A percentile compares a stretch with the other conserved stretches of the same genome.
Evolutionary conservation across 2,113 vertebrate species (phyloP).

Genomic region (Phrynocephalus versicolor): DNA sequence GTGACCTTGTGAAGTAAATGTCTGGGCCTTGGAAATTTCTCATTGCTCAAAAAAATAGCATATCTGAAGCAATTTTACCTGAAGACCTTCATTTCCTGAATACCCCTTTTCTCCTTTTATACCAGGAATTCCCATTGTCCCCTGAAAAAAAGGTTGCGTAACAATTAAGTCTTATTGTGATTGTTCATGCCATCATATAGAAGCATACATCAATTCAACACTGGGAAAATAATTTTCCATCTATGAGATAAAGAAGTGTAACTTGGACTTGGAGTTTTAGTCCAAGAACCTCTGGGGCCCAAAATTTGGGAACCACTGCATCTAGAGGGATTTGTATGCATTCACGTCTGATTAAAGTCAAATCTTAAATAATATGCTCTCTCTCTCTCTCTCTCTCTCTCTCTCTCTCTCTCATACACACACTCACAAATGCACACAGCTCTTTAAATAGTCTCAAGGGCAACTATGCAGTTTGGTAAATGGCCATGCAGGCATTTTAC

Average conservation of each 20-base stretch:
- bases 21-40: background rate
- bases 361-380: background rate
- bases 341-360: background rate
- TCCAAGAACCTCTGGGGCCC: too few species aligned
- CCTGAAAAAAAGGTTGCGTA: background rate
- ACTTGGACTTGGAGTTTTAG: background rate
- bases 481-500: background rate
- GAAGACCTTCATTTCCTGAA: constrained; percentile 45
- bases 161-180: background rate
- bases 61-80: constrained; percentile 41
- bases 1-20: background rate
- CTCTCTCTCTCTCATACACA: too few species aligned
- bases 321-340: background rate
- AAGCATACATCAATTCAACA: background rate
- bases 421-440: too few species aligned
- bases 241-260: background rate
- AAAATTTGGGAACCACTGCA: too few species aligned
- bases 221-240: background rate
- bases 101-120: constrained; percentile 57
- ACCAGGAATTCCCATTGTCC: constrained; percentile 49
- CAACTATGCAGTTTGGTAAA: background rate
- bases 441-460: background rate
- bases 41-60: background rate
- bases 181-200: background rate
- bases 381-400: too few species aligned